phyloP scores from a whole-genome alignment of 2,797 vertebrate genomes.

The Lophotriccus pileatus region DNA sequence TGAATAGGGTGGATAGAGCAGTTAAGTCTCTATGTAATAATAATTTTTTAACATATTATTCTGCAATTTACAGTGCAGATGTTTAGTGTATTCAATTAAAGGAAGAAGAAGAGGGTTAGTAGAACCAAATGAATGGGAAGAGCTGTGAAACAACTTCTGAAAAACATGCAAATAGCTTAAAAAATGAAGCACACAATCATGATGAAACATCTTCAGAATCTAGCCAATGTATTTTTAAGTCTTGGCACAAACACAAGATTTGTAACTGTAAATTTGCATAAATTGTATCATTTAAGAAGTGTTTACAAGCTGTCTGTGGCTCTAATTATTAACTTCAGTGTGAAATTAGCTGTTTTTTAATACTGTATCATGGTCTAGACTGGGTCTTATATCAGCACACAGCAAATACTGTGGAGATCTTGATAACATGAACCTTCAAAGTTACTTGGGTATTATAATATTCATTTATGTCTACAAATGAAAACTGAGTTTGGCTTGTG shows the following conservation, averaged over 20 bases:
- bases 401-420: neutral
- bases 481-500: neutral
- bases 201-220: neutral
- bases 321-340: neutral
- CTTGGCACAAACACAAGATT: neutral
- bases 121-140: neutral
- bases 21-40: neutral
- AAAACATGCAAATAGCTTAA: neutral
- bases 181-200: neutral
- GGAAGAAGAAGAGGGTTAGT: neutral
- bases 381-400: neutral
- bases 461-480: neutral
- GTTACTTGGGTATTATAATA: neutral
- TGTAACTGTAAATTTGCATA: neutral
- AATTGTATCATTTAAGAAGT: neutral
- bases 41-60: neutral
- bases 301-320: neutral
- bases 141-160: neutral
- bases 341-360: neutral
- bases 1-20: neutral
- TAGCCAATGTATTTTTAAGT: neutral
- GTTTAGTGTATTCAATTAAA: neutral
- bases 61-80: neutral
- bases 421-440: neutral
- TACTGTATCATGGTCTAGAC: neutral